Conservation (phyloP, 2,113 vertebrate genomes). For the Patagioenas fasciata region DNA sequence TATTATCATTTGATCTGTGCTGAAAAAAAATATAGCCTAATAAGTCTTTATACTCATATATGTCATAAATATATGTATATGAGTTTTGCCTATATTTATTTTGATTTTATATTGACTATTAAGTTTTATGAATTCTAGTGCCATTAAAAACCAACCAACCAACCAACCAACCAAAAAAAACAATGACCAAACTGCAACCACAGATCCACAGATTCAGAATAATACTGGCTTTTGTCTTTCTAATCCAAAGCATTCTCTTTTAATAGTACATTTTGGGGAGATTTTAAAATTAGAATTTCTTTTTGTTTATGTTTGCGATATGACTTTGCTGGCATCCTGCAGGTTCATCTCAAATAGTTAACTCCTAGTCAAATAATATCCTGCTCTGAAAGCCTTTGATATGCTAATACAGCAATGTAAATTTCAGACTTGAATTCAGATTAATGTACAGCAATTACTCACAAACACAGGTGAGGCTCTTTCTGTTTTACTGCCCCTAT, state of each 20-base stretch:
- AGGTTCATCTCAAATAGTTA: constrained; percentile 15
- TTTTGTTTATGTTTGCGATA: neutral
- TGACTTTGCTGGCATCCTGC: neutral
- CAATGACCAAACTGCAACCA: too few species aligned
- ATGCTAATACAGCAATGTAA: constrained; percentile 23
- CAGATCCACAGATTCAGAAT: neutral
- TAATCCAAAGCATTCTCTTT: neutral
- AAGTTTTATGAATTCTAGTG: neutral
- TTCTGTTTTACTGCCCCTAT: constrained; percentile 26
- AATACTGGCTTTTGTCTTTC: neutral
- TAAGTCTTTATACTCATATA: neutral
- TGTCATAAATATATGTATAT: neutral
- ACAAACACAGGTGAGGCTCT: constrained; percentile 15
- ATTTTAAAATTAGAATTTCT: neutral
- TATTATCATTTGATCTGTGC: neutral
- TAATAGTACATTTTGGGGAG: neutral
- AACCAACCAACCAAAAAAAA: too few species aligned
- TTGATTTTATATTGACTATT: neutral
- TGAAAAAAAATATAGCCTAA: neutral
- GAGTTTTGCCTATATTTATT: neutral
- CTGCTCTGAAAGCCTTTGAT: constrained; percentile 38
- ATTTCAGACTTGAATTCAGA: constrained; percentile 32
- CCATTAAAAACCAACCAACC: neutral
- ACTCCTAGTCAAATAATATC: neutral
- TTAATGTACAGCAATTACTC: constrained; percentile 39